phyloP scores from a whole-genome alignment of 1,140 invertebrate species.

The Penaeus chinensis region DNA sequence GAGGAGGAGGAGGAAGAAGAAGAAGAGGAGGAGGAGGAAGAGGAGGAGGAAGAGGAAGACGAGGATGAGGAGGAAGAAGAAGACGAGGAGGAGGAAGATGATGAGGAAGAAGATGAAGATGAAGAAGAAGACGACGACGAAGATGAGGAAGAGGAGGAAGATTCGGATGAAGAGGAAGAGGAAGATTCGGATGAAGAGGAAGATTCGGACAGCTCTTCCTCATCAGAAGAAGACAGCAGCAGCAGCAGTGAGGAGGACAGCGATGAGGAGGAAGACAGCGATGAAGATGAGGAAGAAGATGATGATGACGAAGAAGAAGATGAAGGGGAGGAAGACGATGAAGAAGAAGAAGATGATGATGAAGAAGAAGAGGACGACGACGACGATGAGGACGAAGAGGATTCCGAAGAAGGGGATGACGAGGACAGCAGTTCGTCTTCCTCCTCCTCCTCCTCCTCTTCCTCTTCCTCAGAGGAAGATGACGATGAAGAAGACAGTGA shows the following conservation, averaged over 20 bases:
- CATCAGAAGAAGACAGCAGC: conserved; percentile 22
- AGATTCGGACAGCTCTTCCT: conserved; percentile 32
- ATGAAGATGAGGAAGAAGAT: conserved; percentile 2
- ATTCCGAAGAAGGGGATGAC: neutral
- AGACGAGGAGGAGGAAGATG: conserved; percentile 20
- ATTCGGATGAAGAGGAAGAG: conserved; percentile 18
- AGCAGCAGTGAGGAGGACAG: neutral
- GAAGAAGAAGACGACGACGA: conserved; percentile 23
- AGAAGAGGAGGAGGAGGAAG: conserved; percentile 13
- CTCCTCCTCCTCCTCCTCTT: no score
- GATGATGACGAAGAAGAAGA: conserved; percentile 3
- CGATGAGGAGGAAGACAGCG: neutral
- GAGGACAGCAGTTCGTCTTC: neutral
- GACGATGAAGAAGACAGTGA: neutral
- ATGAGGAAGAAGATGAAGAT: conserved; percentile 6
- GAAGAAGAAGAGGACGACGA: neutral
- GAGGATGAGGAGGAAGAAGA: conserved; percentile 18
- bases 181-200: conserved; percentile 19
- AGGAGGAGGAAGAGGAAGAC: neutral
- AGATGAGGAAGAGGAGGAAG: conserved; percentile 30
- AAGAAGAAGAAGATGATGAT: neutral
- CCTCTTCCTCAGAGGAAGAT: neutral
- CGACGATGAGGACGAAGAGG: neutral
- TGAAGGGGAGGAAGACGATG: neutral
- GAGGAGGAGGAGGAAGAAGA: conserved; percentile 23